Conservation (phyloP, 2,113 vertebrate genomes). For the Hyaena hyaena region DNA sequence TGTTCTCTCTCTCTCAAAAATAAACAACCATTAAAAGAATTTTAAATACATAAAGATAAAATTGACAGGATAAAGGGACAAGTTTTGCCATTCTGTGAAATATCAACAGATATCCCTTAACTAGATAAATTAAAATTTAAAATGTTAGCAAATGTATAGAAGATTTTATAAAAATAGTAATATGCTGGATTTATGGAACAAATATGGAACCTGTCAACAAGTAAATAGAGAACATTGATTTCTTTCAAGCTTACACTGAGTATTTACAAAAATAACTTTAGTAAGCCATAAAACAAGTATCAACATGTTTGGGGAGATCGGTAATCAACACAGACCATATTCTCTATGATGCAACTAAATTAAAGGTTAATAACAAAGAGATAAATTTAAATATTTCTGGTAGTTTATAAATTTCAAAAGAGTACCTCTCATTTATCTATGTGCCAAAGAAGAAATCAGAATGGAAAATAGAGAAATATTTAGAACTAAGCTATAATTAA, state of each 20-base stretch:
- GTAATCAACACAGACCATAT: background rate
- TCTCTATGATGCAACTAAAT: background rate
- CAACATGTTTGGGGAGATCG: background rate
- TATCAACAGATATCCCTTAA: background rate
- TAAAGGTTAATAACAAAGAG: background rate
- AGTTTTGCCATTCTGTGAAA: background rate
- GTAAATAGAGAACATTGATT: background rate
- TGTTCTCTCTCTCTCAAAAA: too few species aligned
- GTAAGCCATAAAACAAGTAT: background rate
- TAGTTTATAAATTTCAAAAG: constrained; percentile 5
- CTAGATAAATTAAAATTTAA: constrained; percentile 2
- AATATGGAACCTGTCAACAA: background rate
- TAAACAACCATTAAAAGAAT: too few species aligned
- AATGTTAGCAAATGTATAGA: background rate
- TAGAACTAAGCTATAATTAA: background rate
- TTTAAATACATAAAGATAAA: background rate
- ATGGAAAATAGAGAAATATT: background rate
- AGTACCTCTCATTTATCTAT: background rate
- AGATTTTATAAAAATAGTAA: constrained; percentile 6
- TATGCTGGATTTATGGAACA: background rate
- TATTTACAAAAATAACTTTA: background rate
- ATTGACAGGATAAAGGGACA: background rate
- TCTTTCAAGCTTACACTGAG: background rate
- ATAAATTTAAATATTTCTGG: background rate
- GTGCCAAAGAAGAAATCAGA: background rate